These are phyloP conservation scores for Aleiodes alternator DNA, from an alignment of 2,888 invertebrate genomes.

Conservation along the genomic window DNA sequence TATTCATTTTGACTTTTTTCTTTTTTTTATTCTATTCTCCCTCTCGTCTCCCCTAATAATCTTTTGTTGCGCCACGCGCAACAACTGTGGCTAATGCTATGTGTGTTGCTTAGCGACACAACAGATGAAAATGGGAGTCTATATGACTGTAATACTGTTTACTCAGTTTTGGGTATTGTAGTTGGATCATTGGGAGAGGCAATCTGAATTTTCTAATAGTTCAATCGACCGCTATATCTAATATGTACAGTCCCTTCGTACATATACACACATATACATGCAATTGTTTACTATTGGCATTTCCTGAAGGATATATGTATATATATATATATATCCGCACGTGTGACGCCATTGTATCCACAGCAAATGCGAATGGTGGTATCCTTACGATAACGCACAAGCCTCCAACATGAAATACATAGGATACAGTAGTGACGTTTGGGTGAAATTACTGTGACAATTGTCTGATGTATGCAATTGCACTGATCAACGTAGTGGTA, in stretches of 20 bases:
- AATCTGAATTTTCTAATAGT: conserved; percentile 16
- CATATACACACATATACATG: background rate
- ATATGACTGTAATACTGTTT: conserved; percentile 31
- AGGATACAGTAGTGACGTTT: conserved; percentile 26
- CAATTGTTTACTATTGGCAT: conserved; percentile 7
- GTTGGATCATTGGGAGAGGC: background rate
- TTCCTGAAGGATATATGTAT: background rate
- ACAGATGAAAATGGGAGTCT: conserved; percentile 38
- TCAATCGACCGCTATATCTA: background rate
- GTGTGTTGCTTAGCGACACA: conserved; percentile 35
- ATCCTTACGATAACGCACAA: conserved; percentile 7
- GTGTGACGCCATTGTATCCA: conserved; percentile 20
- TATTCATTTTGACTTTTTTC: conserved; percentile 31
- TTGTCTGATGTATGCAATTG: conserved; percentile 27
- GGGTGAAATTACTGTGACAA: conserved; percentile 31
- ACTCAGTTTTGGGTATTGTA: conserved; percentile 9
- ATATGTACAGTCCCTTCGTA: too few species aligned
- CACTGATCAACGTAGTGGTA: conserved; percentile 24
- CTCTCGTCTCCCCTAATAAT: background rate
- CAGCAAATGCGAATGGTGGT: conserved; percentile 19
- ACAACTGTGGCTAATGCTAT: conserved; percentile 36
- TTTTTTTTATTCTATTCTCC: background rate
- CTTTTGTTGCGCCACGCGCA: conserved; percentile 30
- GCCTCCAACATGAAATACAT: conserved; percentile 19
- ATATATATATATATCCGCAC: conserved; percentile 4